phyloP scores from a whole-genome alignment of 2,888 invertebrate genomes.

The Notodromas monacha region DNA sequence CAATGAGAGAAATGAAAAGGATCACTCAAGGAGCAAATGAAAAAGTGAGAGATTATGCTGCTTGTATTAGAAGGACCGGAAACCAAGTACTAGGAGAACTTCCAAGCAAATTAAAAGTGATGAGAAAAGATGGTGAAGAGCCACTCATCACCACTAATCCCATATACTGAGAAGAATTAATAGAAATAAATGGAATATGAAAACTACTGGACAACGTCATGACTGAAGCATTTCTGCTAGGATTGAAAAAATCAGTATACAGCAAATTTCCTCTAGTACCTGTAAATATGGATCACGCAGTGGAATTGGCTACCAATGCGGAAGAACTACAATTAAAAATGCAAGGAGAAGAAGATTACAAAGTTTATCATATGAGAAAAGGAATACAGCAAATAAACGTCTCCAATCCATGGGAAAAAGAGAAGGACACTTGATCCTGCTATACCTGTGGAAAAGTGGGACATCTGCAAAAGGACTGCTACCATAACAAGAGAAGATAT shows the following conservation, averaged over 20 bases:
- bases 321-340: conserved; percentile 4
- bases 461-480: conserved; percentile 4
- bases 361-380: conserved; percentile 2
- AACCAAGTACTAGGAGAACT: conserved; percentile 2
- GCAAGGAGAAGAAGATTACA: conserved; percentile 1
- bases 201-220: conserved; percentile 4
- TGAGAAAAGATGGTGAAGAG: conserved; percentile 2
- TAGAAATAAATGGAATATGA: conserved; percentile 4
- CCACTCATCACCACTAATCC: conserved; percentile 1
- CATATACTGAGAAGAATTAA: conserved; percentile 4
- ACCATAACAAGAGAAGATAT: conserved; percentile 4
- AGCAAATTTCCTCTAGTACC: conserved; percentile 2
- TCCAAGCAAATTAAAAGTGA: conserved; percentile 2
- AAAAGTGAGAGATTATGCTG: conserved; percentile 4
- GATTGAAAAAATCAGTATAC: conserved; percentile 4
- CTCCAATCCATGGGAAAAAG: conserved; percentile 4
- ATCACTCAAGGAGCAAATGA: conserved; percentile 2
- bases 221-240: conserved; percentile 4
- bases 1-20: conserved; percentile 2
- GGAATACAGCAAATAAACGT: conserved; percentile 1
- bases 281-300: conserved; percentile 4
- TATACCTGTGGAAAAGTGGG: conserved; percentile 4
- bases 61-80: conserved; percentile 4
- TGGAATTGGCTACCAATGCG: conserved; percentile 2
- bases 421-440: conserved; percentile 1